Evolutionary conservation across 2,113 vertebrate genomes (phyloP), one percentile per base, ranked within the genome.

Genomic region (Aegypius monachus): DNA sequence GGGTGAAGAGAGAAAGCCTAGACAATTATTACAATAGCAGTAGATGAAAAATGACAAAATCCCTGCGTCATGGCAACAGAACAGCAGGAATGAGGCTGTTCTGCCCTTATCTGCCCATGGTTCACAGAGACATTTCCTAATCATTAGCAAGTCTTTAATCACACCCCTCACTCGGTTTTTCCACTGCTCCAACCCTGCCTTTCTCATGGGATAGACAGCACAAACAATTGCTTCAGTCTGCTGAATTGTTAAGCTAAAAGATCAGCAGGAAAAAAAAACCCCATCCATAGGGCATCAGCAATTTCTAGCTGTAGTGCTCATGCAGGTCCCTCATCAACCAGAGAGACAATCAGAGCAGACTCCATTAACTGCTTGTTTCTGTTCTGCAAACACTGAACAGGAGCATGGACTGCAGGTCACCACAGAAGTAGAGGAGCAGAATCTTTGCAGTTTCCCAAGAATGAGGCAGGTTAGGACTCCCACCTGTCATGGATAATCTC

Each of bases 231-330:
- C 86, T 86, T 56, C 68, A 32, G 22, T 75, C 85, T 81, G 81
- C 91, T 87, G 93, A 95, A 74, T 26, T 75, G 91, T 16, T 63
- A 77, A 83, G 29, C 68, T 56, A 53, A 53, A 80, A 72, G 83
- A 81, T 94, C 95, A 96, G 88, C 94, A 62, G 81, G 75, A 43
- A 66, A 68, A 66, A 68, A 53, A n/a, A 19, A 36, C 0, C 2
- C 45, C 59, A 80, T 78, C 84, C 84, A 89, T 13, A 47, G 67
- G n/a, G 73, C 93, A 95, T 95, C 96, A 97, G 95, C 96, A 96
- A 40, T 87, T 95, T 65, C 83, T 5, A 31, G 26, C 83, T 34
- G 11, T 7, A 8, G 84, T 38, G 88, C 62, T 26, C 0, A 0
- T 29, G 50, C 55, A 50, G 81, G 67, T 32, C 85, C 81, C 66